These are phyloP conservation scores for Dicrurus megarhynchus DNA, from an alignment of 2,113 vertebrate genomes.

Conservation along the genomic window DNA sequence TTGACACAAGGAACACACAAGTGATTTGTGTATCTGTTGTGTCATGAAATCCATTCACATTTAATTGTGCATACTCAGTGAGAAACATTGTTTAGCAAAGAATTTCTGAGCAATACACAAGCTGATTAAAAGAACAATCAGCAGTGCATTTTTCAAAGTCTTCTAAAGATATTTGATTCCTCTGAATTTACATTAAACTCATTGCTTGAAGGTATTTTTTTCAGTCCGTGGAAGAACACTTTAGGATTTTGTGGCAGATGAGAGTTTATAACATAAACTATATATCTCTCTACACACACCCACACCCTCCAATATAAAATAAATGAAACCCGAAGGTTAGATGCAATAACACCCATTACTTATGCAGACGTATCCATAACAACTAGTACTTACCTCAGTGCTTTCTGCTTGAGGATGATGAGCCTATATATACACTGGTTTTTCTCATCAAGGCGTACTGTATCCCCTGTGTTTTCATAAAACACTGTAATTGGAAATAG, in stretches of 20 bases:
- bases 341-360: constrained; percentile 27
- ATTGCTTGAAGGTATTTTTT: constrained; percentile 3
- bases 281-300: not conserved
- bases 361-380: constrained; percentile 32
- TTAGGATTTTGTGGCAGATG: constrained; percentile 23
- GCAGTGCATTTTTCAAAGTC: not conserved
- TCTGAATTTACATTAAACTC: constrained; percentile 27
- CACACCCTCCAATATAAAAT: constrained; percentile 10
- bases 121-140: not conserved
- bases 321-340: constrained; percentile 25
- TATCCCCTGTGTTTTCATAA: constrained; percentile 34
- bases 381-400: constrained; percentile 28
- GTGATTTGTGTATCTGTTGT: not conserved
- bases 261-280: constrained; percentile 36
- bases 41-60: not conserved
- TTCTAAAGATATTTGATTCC: not conserved
- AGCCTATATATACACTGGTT: constrained; percentile 37
- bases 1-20: not conserved
- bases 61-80: not conserved
- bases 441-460: constrained; percentile 11
- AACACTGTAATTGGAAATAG: constrained; percentile 46
- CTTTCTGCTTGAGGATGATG: constrained; percentile 10
- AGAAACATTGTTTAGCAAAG: not conserved
- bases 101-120: not conserved
- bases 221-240: not conserved